phyloP scores from a whole-genome alignment of 2,113 vertebrate species.

The Ardeotis arabs region DNA sequence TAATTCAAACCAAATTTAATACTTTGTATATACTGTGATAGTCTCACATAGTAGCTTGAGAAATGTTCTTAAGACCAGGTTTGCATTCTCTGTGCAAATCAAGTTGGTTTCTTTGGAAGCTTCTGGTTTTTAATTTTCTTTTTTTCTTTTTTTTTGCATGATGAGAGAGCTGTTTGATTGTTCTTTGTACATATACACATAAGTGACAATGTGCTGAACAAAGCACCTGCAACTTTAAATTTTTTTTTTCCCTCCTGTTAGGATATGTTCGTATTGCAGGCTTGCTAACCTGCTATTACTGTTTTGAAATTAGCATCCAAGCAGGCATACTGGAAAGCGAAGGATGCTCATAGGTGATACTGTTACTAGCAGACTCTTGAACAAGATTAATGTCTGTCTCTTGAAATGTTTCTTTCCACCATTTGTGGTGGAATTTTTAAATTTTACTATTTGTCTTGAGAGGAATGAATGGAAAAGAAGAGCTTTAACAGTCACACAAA shows the following conservation, averaged over 20 bases:
- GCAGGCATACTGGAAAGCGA: background rate
- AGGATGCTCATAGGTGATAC: background rate
- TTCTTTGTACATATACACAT: background rate
- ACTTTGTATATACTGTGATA: background rate
- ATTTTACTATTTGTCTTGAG: background rate
- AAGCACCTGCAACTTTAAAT: background rate
- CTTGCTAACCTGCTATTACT: background rate
- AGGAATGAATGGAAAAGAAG: background rate
- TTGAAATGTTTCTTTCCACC: background rate
- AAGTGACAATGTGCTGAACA: background rate
- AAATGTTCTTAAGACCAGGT: background rate
- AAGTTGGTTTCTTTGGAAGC: background rate
- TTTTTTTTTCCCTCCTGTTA: background rate
- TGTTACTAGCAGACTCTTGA: background rate
- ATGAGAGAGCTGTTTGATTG: background rate
- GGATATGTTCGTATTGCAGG: background rate
- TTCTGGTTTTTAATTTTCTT: background rate
- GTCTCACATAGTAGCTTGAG: background rate
- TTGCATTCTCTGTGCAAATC: conserved; percentile 35
- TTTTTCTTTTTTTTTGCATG: background rate
- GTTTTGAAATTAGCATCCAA: background rate
- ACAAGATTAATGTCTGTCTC: background rate
- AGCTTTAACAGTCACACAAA: background rate
- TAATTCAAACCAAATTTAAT: background rate
- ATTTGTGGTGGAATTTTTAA: background rate